Base-by-base conservation (phyloP, 2,888 invertebrate genomes). In the Orthonevra nobilis region DNA sequence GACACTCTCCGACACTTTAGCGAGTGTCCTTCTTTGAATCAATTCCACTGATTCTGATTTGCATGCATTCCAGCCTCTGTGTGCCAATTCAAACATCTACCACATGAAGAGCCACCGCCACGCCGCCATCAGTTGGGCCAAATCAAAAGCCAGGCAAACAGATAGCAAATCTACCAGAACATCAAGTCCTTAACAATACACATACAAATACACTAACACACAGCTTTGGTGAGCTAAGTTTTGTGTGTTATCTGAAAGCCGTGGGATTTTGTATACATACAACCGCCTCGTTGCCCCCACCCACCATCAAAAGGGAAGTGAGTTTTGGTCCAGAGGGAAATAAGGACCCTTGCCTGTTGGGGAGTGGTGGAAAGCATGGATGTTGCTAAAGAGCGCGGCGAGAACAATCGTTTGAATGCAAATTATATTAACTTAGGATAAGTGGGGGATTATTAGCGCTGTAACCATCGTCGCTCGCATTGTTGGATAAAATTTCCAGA, bases 371-470 rank as follows among this genome's bases (percentile, higher is more conserved):
- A 44, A 10, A 28, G 36, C 38, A 58, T 26, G 72, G 52, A 66
- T 54, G 74, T 61, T 68, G 74, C 52, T 56, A 46, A 61, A 30
- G 61, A 75, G 48, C 61, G 48, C 69, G 54, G 56, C 60, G 61
- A 73, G 79, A 73, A 79, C 79, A 79, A 79, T 73, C 79, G 79
- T 79, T 79, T 79, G 79, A 73, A 79, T 79, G 79, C 79, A 73
- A 79, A 79, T 79, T 79, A 61, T 79, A 79, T 79, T 79, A 79
- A 79, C 79, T 79, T 68, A 61, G 79, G 46, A 79, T 79, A 79
- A 79, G 79, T 79, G 79, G 79, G 56, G 66, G 73, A 79, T 79
- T 79, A 79, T 79, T 79, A 79, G 73, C 79, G 56, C 66, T 73
- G 73, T 79, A 61, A 70, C 61, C 61, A 48, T 70, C 61, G 60